Evolutionary conservation across 2,113 vertebrate genomes (phyloP), one percentile per base, ranked within the genome.

Genomic region (Mionectes macconnelli): DNA sequence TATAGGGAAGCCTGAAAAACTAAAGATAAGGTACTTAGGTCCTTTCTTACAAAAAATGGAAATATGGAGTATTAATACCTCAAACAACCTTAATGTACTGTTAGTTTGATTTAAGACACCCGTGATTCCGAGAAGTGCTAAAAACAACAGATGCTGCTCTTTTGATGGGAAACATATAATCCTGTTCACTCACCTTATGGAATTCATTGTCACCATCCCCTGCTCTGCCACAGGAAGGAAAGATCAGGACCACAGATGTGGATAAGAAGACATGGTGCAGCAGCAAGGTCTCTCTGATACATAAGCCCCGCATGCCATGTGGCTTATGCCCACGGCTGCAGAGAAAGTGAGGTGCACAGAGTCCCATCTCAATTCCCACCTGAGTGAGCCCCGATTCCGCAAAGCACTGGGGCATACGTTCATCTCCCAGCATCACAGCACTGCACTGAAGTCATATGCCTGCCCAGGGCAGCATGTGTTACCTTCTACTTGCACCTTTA

Each of bases 131-230:
- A 49, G 56, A 96, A 93, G 94, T 84, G 92, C 93, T 96, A 97
- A 90, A 90, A 96, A 92, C 92, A 97, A 95, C 95, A 97, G 95
- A 92, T 94, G 96, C 94, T 95, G 93, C 79, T 95, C 90, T 95
- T 97, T 92, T 95, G 79, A 84, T 68, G 49, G 76, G 62, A 94
- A 96, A 47, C 76, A 78, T 14, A 59, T 44, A 84, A 63, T 89
- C 88, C 85, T 92, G 39, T 31, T 94, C 77, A 7, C 53, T 89
- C 94, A 96, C 93, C 93, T 97, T 86, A 92, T 24, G 64, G 92
- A 88, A 94, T 67, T 57, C 42, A 70, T 73, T 90, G 87, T 85
- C 87, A 60, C 82, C 63, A 88, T 47, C 60, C 72, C 53, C 25
- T 15, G n/a, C 55, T 33, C 40, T 44, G 44, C 39, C 4, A 6